A percentile compares a stretch with the other conserved stretches of the same genome.
These are phyloP conservation scores for Luehdorfia chinensis DNA, from an alignment of 1,140 invertebrate genomes.

Conservation along the genomic window DNA sequence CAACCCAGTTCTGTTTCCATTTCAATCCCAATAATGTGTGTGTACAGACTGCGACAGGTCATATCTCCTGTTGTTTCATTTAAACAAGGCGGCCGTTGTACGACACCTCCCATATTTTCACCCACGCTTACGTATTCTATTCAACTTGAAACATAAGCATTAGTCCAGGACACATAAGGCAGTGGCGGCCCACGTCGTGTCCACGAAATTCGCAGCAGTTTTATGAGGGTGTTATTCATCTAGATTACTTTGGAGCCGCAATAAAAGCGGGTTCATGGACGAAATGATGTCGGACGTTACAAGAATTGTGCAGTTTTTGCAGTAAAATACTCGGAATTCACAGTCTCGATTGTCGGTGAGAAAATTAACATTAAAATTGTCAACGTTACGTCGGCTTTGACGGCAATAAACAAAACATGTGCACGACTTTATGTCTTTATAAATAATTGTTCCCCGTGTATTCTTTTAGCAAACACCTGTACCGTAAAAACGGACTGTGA, in stretches of 20 bases:
- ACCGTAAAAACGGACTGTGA: not conserved
- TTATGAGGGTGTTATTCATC: constrained; percentile 56
- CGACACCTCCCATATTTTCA: constrained; percentile 42
- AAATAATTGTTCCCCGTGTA: constrained; percentile 35
- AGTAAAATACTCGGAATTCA: constrained; percentile 51
- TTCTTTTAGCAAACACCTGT: constrained; percentile 10
- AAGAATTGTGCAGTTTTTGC: constrained; percentile 67
- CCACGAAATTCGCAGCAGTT: constrained; percentile 46
- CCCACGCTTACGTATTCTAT: constrained; percentile 51
- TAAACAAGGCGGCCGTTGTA: constrained; percentile 25
- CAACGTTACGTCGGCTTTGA: constrained; percentile 33
- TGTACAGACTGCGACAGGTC: constrained; percentile 26
- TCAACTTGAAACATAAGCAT: constrained; percentile 44
- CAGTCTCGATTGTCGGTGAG: constrained; percentile 35
- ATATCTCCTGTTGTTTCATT: constrained; percentile 33
- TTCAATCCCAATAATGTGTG: constrained; percentile 51
- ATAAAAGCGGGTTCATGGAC: constrained; percentile 59
- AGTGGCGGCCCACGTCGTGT: constrained; percentile 44
- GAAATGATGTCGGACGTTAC: constrained; percentile 37
- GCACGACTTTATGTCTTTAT: constrained; percentile 37
- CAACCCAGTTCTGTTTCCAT: constrained; percentile 48
- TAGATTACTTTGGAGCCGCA: constrained; percentile 51
- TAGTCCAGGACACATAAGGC: constrained; percentile 39
- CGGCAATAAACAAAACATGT: constrained; percentile 41
- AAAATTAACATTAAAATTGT: constrained; percentile 48